Conservation (phyloP, 2,888 invertebrate genomes). For the Oxycera nigricornis region DNA sequence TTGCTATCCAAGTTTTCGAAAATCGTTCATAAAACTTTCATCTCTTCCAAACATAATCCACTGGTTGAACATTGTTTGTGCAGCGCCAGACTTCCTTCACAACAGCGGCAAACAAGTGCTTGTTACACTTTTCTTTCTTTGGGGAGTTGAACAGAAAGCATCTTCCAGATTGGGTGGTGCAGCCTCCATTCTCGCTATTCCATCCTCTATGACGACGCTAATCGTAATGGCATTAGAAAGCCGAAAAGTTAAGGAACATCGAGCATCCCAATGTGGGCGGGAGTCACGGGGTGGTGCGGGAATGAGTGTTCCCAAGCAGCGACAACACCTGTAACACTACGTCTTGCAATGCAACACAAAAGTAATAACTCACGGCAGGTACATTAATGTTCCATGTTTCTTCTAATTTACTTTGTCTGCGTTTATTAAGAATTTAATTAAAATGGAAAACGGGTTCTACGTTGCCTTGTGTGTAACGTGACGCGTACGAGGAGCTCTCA, state of each 20-base stretch:
- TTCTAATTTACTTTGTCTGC: slow-evolving; percentile 46
- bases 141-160: neutral
- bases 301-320: slow-evolving; percentile 4
- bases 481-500: slow-evolving; percentile 31
- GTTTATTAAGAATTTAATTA: slow-evolving; percentile 48
- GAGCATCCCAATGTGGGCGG: neutral
- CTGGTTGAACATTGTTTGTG: slow-evolving; percentile 2
- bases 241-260: slow-evolving; percentile 13
- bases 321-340: slow-evolving; percentile 37
- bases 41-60: neutral
- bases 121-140: slow-evolving; percentile 3
- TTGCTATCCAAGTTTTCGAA: neutral
- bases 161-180: neutral
- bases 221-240: slow-evolving; percentile 29
- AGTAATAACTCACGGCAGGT: slow-evolving; percentile 44
- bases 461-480: slow-evolving; percentile 22
- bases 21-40: neutral
- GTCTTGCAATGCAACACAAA: slow-evolving; percentile 38
- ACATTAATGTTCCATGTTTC: slow-evolving; percentile 46
- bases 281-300: neutral
- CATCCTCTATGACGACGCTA: neutral
- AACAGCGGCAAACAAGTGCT: neutral
- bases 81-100: neutral
- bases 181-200: neutral
- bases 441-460: slow-evolving; percentile 40